Percentiles rank a stretch among this genome's conserved stretches.
phyloP scores from a whole-genome alignment of 2,888 invertebrate genomes.

The Monoplex corrugatus region DNA sequence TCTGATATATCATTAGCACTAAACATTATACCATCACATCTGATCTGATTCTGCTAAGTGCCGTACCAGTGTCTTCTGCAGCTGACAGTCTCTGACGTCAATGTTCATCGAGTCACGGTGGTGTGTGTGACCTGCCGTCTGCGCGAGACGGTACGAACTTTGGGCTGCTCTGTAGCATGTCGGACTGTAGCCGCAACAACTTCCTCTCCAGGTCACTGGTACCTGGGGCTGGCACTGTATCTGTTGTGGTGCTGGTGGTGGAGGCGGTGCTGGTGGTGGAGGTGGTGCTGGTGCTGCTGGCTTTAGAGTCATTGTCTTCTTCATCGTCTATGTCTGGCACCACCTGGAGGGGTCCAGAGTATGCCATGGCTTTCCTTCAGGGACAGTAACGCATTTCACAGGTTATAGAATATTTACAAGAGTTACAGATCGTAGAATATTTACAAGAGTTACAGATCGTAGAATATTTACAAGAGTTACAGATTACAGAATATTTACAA shows the following conservation, averaged over 20 bases:
- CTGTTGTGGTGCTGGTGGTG: neutral
- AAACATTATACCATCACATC: no score
- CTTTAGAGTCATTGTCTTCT: conserved; percentile 36
- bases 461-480: no score
- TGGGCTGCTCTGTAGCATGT: conserved; percentile 46
- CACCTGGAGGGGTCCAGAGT: conserved; percentile 71
- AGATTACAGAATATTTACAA: no score
- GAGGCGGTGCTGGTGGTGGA: neutral
- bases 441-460: no score
- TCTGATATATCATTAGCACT: no score
- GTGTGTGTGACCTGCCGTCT: conserved; percentile 65
- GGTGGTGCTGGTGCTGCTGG: neutral
- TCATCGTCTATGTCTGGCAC: conserved; percentile 74
- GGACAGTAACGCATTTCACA: neutral
- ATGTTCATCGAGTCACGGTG: conserved; percentile 72
- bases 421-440: no score
- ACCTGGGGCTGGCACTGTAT: conserved; percentile 11
- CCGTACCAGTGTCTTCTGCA: conserved; percentile 68
- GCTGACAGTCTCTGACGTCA: conserved; percentile 74
- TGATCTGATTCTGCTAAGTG: conserved; percentile 58
- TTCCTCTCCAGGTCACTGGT: conserved; percentile 60
- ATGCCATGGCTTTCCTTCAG: conserved; percentile 68
- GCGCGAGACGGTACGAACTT: conserved; percentile 39
- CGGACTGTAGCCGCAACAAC: conserved; percentile 56
- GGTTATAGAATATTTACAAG: no score